Conservation (phyloP, 2,113 vertebrate species). For the Solenodon paradoxus region DNA sequence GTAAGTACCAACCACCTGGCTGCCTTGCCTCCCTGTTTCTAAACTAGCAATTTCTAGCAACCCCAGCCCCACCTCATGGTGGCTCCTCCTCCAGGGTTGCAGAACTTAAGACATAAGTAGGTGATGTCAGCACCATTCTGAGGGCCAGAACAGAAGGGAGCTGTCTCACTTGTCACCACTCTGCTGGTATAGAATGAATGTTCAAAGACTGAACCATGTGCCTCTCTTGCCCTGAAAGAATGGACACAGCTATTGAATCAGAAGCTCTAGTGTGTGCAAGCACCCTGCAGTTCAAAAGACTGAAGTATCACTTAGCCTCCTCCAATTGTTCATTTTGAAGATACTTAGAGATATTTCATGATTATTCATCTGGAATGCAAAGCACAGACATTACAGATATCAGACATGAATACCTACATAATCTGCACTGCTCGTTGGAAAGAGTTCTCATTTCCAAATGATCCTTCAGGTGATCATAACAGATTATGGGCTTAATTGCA, state of each 20-base stretch:
- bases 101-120: not conserved
- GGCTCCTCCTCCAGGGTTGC: not conserved
- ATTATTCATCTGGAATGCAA: not conserved
- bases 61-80: not conserved
- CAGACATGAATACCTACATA: not conserved
- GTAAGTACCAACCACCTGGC: not conserved
- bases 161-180: not conserved
- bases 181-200: not conserved
- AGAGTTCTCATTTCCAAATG: conserved; percentile 24
- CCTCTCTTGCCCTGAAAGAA: not conserved
- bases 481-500: conserved; percentile 26
- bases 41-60: not conserved
- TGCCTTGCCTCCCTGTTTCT: not conserved
- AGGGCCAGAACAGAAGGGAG: not conserved
- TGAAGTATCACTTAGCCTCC: not conserved
- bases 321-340: not conserved
- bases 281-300: not conserved
- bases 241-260: not conserved
- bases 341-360: not conserved
- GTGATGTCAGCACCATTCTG: not conserved
- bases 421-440: not conserved
- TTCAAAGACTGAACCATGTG: not conserved
- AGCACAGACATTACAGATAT: not conserved
- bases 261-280: not conserved
- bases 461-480: conserved; percentile 12